A percentile compares a stretch with the other conserved stretches of the same genome.
Conservation (phyloP, 2,797 vertebrate species). For the Notoglanidium macrostoma region DNA sequence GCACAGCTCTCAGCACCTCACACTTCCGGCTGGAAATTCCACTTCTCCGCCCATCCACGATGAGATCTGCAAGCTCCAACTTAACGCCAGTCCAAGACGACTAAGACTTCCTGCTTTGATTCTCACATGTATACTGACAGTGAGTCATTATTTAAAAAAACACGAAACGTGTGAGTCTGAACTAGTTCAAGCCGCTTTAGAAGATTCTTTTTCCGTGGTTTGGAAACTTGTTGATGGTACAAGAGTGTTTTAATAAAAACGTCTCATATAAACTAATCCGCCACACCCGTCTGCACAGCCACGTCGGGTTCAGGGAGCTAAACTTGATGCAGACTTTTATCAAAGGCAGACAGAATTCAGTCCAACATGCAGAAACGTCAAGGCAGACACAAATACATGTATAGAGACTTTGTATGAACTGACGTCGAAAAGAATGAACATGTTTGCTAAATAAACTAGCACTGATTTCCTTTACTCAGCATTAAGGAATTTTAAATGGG, state of each 20-base stretch:
- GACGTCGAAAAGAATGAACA: not conserved
- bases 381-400: not conserved
- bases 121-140: constrained; percentile 10
- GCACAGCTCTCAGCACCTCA: constrained; percentile 26
- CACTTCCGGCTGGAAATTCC: constrained; percentile 48
- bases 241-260: constrained; percentile 9
- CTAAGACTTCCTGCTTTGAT: constrained; percentile 24
- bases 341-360: not conserved
- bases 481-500: no score
- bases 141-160: not conserved
- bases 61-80: not conserved
- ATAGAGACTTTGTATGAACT: no score
- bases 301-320: not conserved
- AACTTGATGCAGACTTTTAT: not conserved
- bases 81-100: not conserved
- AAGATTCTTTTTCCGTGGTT: not conserved
- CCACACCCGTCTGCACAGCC: constrained; percentile 18
- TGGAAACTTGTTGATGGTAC: not conserved
- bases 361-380: not conserved
- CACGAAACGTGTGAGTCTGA: not conserved
- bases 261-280: not conserved
- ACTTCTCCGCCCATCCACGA: constrained; percentile 26
- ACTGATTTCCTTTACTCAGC: not conserved
- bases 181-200: constrained; percentile 7
- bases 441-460: not conserved